Base-by-base conservation (phyloP, 2,797 vertebrate species). In the Microchirus variegatus region DNA sequence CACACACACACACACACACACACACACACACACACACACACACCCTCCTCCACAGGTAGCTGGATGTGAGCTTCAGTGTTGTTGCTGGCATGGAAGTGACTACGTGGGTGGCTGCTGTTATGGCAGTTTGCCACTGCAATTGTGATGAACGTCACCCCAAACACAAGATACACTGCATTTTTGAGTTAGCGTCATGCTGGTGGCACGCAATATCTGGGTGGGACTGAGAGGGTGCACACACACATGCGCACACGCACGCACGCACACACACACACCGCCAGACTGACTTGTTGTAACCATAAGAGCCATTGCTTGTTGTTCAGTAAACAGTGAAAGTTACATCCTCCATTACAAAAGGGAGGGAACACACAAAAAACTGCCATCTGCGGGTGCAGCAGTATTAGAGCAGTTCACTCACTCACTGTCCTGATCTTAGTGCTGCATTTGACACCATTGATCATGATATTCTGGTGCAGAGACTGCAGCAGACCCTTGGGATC, bases 271-370 rank as follows among this genome's bases (percentile, higher is more conserved):
- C 22, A 22, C 22, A n/a, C n/a, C n/a, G 52, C 47, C 8, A 38
- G 26, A 42, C 45, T 1, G 57, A 52, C 53, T 8, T 22, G 48
- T 54, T 35, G 40, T 50, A 15, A 22, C 69, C n/a, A 70, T 70
- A 70, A 42, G 9, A n/a, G 66, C 66, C 50, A 10, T 57, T 75
- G 73, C 71, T 76, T 62, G 59, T 67, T 67, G 67, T 67, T 22
- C 48, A n/a, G n/a, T n/a, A 35, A 50, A 62, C 44, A 6, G 49
- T 12, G 40, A 5, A 40, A 38, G 44, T 54, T 51, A 59, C 50
- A 26, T 45, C 63, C n/a, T 54, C 5, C 47, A n/a, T 37, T 17
- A 58, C 7, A 47, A 12, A 17, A 19, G 42, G 18, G 7, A 22
- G 14, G 8, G 9, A 1, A 38, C 37, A 9, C 11, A 12, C 9